Evolutionary conservation across 2,888 invertebrate genomes (phyloP), one percentile per base, ranked within the genome.

Genomic region (Lithophane socia): DNA sequence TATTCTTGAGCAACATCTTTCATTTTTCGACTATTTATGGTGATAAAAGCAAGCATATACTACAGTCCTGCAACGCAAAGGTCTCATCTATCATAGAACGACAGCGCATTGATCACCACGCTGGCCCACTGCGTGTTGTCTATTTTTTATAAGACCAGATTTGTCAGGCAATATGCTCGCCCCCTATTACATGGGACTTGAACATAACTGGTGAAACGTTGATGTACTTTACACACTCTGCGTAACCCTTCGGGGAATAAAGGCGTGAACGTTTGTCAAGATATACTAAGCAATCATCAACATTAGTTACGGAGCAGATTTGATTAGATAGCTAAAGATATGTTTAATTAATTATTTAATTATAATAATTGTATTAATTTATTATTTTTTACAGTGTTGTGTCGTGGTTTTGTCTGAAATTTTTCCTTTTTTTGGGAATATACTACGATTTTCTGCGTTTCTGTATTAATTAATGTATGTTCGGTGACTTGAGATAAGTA

Each of bases 291-390:
- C 29, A 63, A 52, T n/a, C 52, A 52, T n/a, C 52, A 64, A 21
- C 7, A 37, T 56, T 52, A 64, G n/a, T 24, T 64, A 52, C 58
- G 78, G 54, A 78, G 24, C 75, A 78, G 74, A 84, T 82, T 84
- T 78, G 69, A 63, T 81, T 86, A 87, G 88, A 77, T 88, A 87
- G 87, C 64, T 80, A 79, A 86, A 85, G 37, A 54, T 80, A 79
- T 66, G 60, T 77, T 88, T 80, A 83, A 86, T 77, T 84, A 79
- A 80, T 63, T 80, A 77, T 80, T 78, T 79, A 73, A 82, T 76
- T 24, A 71, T 74, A 52, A 81, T 84, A 77, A 81, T 81, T 82
- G 54, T 86, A 87, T 78, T 86, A 80, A 86, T 84, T 86, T 86
- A 86, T 87, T 77, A 76, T 75, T 81, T 74, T 77, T 63, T 65